These are phyloP conservation scores for Botrylloides violaceus DNA, from an alignment of 23 tunicate species.

Conservation along the genomic window DNA sequence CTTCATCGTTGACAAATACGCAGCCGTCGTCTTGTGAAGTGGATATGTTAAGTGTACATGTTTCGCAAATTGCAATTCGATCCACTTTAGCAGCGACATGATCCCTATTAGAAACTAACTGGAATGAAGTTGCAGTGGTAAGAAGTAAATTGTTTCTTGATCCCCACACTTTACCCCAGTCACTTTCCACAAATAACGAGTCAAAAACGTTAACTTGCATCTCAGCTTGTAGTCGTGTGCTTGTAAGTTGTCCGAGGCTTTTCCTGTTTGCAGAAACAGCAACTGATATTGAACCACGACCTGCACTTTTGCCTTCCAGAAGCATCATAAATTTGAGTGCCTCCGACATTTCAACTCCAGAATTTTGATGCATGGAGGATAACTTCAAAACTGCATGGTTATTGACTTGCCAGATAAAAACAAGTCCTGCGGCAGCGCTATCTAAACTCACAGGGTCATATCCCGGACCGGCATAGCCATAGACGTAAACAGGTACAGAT, in stretches of 20 bases:
- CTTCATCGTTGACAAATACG: slow-evolving; percentile 4
- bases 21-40: not conserved
- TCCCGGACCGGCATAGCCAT: slow-evolving; percentile 33
- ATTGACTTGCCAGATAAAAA: slow-evolving; percentile 56
- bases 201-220: slow-evolving; percentile 43
- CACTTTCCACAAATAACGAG: not conserved
- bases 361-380: slow-evolving; percentile 46
- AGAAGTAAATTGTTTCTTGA: slow-evolving; percentile 50
- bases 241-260: slow-evolving; percentile 25
- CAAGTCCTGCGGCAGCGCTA: slow-evolving; percentile 57
- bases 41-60: not conserved
- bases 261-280: slow-evolving; percentile 31
- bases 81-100: slow-evolving; percentile 33
- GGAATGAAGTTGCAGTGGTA: slow-evolving; percentile 40
- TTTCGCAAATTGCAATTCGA: not conserved
- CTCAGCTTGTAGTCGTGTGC: slow-evolving; percentile 33
- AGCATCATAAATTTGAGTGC: slow-evolving; percentile 54
- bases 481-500: slow-evolving; percentile 64
- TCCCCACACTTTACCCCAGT: slow-evolving; percentile 35
- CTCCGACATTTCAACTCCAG: slow-evolving; percentile 38
- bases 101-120: slow-evolving; percentile 61
- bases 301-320: slow-evolving; percentile 46
- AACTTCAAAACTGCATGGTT: slow-evolving; percentile 53
- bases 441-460: slow-evolving; percentile 53
- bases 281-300: slow-evolving; percentile 48